A percentile compares a stretch with the other conserved stretches of the same genome.
Evolutionary conservation across 2,797 vertebrate genomes (phyloP).

Genomic region (Enoplosus armatus): DNA sequence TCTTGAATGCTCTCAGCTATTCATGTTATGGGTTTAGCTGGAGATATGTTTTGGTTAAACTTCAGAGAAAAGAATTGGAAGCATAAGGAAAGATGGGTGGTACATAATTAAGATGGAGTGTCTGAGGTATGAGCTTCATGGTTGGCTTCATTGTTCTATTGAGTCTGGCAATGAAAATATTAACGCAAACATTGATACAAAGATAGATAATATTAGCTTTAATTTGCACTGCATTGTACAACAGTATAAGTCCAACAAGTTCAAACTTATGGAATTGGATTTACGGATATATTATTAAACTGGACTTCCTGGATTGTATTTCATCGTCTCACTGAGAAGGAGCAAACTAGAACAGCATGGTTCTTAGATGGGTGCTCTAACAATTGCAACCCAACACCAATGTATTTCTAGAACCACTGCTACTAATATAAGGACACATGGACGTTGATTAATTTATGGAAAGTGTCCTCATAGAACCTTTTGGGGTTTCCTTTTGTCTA

Average conservation of each 20-base stretch:
- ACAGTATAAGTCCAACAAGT: no score
- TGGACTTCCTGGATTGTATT: no score
- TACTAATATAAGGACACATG: not conserved
- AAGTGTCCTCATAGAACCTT: not conserved
- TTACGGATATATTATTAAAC: no score
- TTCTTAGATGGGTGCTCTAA: not conserved
- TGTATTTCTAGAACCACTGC: not conserved
- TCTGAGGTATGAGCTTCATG: not conserved
- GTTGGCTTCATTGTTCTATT: not conserved
- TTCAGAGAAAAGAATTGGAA: conserved; percentile 8
- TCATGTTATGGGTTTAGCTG: not conserved
- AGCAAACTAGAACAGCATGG: not conserved
- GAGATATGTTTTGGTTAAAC: conserved; percentile 1
- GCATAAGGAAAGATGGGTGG: not conserved
- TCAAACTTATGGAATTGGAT: no score
- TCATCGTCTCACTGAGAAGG: not conserved
- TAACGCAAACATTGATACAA: not conserved
- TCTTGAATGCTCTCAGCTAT: not conserved
- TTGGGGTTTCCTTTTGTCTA: not conserved
- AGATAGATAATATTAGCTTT: not conserved
- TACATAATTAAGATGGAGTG: not conserved
- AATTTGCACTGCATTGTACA: no score
- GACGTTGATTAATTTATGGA: not conserved
- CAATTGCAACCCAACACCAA: not conserved
- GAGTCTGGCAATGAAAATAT: conserved; percentile 11